A percentile compares a stretch with the other conserved stretches of the same genome.
Evolutionary conservation across 92 coral and sea anemone genomes (phyloP).

Genomic region (Epizoanthus scotinus): DNA sequence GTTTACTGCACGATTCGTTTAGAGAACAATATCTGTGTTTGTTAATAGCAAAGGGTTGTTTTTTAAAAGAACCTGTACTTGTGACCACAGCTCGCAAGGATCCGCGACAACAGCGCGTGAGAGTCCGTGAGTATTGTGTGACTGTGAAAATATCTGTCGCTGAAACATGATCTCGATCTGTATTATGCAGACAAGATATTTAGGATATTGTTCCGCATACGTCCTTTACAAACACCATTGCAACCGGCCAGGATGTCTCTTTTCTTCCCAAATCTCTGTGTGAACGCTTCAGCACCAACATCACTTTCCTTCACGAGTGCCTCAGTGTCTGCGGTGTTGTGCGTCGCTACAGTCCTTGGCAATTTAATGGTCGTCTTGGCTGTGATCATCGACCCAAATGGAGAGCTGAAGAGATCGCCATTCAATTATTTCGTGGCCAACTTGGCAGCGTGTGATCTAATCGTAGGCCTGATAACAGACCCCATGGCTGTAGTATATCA

Average conservation of each 20-base stretch:
- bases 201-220: too few relatives aligned
- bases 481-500: constrained; percentile 76
- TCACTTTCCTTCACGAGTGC: constrained; percentile 70
- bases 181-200: too few relatives aligned
- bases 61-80: too few relatives aligned
- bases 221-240: too few relatives aligned
- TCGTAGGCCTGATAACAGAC: constrained; percentile 73
- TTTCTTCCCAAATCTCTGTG: constrained; percentile 58
- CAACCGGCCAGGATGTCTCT: constrained; percentile 60
- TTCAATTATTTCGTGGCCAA: constrained; percentile 79
- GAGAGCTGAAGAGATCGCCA: constrained; percentile 72
- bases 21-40: too few relatives aligned
- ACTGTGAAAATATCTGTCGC: too few relatives aligned
- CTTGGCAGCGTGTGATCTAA: constrained; percentile 74
- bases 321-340: constrained; percentile 52
- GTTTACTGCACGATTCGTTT: too few relatives aligned
- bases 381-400: constrained; percentile 72
- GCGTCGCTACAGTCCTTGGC: constrained; percentile 61
- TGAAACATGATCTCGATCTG: too few relatives aligned
- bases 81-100: too few relatives aligned
- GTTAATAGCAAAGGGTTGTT: too few relatives aligned
- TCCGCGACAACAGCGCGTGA: too few relatives aligned
- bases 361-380: constrained; percentile 72
- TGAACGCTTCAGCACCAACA: constrained; percentile 68
- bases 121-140: too few relatives aligned